Evolutionary conservation across 1,140 invertebrate genomes (phyloP), one percentile per base, ranked within the genome.

Genomic region (Drusus annulatus): DNA sequence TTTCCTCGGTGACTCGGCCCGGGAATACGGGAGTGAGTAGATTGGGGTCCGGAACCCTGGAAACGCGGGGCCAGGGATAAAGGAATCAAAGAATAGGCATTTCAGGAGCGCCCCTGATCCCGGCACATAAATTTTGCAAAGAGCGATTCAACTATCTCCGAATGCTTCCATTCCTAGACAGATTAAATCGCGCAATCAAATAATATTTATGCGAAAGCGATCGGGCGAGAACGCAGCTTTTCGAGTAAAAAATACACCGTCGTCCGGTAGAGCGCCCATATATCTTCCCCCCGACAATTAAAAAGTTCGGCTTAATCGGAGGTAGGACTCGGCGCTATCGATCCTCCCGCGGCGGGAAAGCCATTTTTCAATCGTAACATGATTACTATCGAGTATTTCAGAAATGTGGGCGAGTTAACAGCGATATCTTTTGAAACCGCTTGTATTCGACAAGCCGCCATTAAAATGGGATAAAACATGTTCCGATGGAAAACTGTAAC

Each of bases 161-260:
- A 77, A 80, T 62, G 54, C 79, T 45, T 71, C 73, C 60, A 63
- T 68, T 69, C 65, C 68, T 19, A 36, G 75, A 52, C 73, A 74
- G 81, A 82, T 82, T 82, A 82, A 82, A 82, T 77, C 75, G 78
- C 81, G 78, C 81, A 77, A 82, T 82, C 81, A 82, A 82, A 82
- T 79, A 79, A 82, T 82, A 82, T 82, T 82, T 82, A 82, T 82
- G 81, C 73, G 71, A 58, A 19, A 58, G 69, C 51, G 21, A 68
- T 68, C 74, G 63, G 50, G 52, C 50, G 50, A 51, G 28, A 28
- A 74, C 69, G 69, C 69, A 54, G 69, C 21, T 74, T 76, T 76
- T 25, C 51, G 36, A 31, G 21, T 25, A 25, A 54, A 54, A 54
- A 58, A 54, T 21, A 56, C 69, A 54, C 23, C 25, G 23, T 74